These are phyloP conservation scores for Leucopsar rothschildi DNA, from an alignment of 2,113 vertebrate species.

Conservation along the genomic window DNA sequence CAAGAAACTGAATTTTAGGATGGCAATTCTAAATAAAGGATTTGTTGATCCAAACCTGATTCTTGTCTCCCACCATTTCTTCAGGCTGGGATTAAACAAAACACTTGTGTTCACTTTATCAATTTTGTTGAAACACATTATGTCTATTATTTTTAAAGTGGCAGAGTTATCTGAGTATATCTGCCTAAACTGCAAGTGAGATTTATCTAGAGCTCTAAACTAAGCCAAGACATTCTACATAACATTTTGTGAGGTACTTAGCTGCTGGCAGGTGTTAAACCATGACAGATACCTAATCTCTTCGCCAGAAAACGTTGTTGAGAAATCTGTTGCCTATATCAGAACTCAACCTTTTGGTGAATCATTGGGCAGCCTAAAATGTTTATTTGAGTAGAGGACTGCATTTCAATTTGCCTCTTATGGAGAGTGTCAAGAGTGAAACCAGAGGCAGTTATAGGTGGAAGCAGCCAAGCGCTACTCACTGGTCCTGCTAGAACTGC, in stretches of 20 bases:
- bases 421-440: not conserved
- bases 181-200: not conserved
- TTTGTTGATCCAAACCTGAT: not conserved
- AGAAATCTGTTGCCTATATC: not conserved
- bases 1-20: not conserved
- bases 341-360: not conserved
- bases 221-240: not conserved
- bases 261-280: not conserved
- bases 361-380: not conserved
- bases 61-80: not conserved
- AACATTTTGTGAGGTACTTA: not conserved
- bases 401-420: not conserved
- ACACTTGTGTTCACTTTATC: not conserved
- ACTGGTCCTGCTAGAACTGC: rapidly evolving
- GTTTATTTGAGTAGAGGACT: not conserved
- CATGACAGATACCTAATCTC: not conserved
- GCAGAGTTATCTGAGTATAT: not conserved
- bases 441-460: not conserved
- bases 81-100: not conserved
- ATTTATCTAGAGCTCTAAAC: not conserved
- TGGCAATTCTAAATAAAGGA: not conserved
- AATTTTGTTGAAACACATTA: not conserved
- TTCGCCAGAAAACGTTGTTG: not conserved
- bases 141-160: not conserved
- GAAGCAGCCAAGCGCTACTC: not conserved